A percentile compares a stretch with the other conserved stretches of the same genome.
These are phyloP conservation scores for Varecia variegata DNA, from an alignment of 2,797 vertebrate genomes.

Conservation along the genomic window DNA sequence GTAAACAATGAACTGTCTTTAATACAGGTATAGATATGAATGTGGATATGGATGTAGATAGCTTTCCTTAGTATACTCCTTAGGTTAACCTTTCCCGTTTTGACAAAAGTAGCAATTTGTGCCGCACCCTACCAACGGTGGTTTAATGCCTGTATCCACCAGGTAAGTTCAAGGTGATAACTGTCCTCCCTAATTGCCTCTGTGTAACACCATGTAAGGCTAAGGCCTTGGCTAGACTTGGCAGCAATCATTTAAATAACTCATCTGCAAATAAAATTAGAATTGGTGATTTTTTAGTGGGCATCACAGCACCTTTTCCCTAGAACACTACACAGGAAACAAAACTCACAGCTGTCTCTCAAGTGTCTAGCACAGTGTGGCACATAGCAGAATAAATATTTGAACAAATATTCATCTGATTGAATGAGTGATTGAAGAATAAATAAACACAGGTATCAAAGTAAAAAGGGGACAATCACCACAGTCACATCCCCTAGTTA, in stretches of 20 bases:
- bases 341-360: not conserved
- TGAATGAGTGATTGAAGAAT: not conserved
- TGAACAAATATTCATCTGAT: not conserved
- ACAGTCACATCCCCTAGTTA: not conserved
- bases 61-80: not conserved
- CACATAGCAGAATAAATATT: not conserved
- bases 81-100: not conserved
- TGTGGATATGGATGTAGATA: not conserved
- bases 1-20: not conserved
- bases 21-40: not conserved
- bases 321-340: not conserved
- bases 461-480: not conserved
- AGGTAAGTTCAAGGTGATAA: not conserved
- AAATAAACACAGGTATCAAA: not conserved
- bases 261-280: constrained; percentile 3
- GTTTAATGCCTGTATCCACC: not conserved
- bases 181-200: not conserved
- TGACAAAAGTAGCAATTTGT: not conserved
- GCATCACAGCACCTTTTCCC: not conserved
- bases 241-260: not conserved
- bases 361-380: not conserved
- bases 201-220: not conserved
- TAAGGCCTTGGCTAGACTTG: not conserved
- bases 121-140: not conserved
- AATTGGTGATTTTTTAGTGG: not conserved